Percentiles rank a stretch among this genome's conserved stretches.
These are phyloP conservation scores for Brachionichthys hirsutus DNA, from an alignment of 2,113 vertebrate species.

Conservation along the genomic window DNA sequence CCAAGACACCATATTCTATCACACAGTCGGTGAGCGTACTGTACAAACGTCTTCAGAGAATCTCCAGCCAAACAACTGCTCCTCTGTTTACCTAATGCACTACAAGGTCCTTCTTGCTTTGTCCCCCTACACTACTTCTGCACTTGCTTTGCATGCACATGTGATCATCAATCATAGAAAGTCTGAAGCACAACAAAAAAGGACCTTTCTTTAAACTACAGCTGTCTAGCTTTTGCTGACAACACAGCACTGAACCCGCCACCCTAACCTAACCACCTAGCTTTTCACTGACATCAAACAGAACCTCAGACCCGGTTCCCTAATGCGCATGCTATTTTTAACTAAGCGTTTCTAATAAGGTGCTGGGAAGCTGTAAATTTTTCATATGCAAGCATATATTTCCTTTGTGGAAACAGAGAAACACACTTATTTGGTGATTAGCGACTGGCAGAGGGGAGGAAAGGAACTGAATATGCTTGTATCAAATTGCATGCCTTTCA, in stretches of 20 bases:
- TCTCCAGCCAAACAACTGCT: slow-evolving; percentile 63
- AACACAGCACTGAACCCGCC: slow-evolving; percentile 65
- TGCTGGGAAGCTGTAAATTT: slow-evolving; percentile 81
- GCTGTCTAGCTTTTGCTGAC: slow-evolving; percentile 71
- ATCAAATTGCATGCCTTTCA: slow-evolving; percentile 81
- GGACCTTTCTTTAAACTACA: slow-evolving; percentile 69
- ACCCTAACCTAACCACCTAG: slow-evolving; percentile 54
- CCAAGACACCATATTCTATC: slow-evolving; percentile 39
- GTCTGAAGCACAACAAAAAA: slow-evolving; percentile 45
- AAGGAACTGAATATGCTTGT: slow-evolving; percentile 80
- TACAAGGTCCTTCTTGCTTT: slow-evolving; percentile 28
- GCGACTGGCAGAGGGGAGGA: slow-evolving; percentile 79
- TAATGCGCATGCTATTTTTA: slow-evolving; percentile 82
- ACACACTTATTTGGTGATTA: slow-evolving; percentile 85
- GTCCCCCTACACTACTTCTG: slow-evolving; percentile 31
- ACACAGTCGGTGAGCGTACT: slow-evolving; percentile 23
- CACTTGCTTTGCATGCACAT: slow-evolving; percentile 36
- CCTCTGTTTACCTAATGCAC: slow-evolving; percentile 62
- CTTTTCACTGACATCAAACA: slow-evolving; percentile 81
- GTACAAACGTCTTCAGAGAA: slow-evolving; percentile 57
- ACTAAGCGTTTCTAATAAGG: slow-evolving; percentile 83
- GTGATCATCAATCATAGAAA: slow-evolving; percentile 51
- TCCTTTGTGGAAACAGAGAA: slow-evolving; percentile 83
- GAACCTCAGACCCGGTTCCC: slow-evolving; percentile 74
- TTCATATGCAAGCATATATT: slow-evolving; percentile 82